Evolutionary conservation across 2,797 vertebrate genomes (phyloP), one percentile per base, ranked within the genome.

Genomic region (Sebastes wilsoni): DNA sequence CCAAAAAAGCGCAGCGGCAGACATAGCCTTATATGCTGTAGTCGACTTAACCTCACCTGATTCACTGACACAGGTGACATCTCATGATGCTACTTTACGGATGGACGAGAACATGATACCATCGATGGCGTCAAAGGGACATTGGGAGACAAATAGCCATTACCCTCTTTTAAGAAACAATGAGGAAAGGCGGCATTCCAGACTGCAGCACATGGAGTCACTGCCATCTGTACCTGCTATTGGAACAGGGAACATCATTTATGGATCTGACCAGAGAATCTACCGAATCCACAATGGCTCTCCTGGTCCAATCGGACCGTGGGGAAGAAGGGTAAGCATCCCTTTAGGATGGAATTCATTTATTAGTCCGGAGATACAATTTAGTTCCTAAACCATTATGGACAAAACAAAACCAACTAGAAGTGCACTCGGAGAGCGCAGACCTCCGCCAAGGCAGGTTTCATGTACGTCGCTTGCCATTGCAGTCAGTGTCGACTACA

Each of bases 301-400:
- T 0, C 84, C 89, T 0, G 96, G 96, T 7, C 88, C 86, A 54
- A 64, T 76, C 0, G 96, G 96, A 30, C 90, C 80, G 0, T 92
- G 86, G 0, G 96, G 96, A 36, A 89, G 90, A 84, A 93, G 85
- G 72, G 96, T 97, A 90, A 96, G 96, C 87, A 68, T 75, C 14
- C 46, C 12, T 55, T 54, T 27, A 42, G 25, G 25, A 42, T 62
- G 20, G 20, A 60, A 18, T 36, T 25, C 2, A 14, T 62, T 7
- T 4, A 30, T 46, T 56, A 52, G 8, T 8, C 25, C 3, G 8
- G 13, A 3, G 20, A 30, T 32, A 34, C 2, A 55, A 2, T 34
- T 38, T 38, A 70, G 9, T 7, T 36, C 30, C 12, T 30, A 16
- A 38, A 56, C 20, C 25, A 22, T 64, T 64, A 22, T 36, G 12